Base-by-base conservation (phyloP, 2,113 vertebrate species). In the Cyprinodon brontotheroides region DNA sequence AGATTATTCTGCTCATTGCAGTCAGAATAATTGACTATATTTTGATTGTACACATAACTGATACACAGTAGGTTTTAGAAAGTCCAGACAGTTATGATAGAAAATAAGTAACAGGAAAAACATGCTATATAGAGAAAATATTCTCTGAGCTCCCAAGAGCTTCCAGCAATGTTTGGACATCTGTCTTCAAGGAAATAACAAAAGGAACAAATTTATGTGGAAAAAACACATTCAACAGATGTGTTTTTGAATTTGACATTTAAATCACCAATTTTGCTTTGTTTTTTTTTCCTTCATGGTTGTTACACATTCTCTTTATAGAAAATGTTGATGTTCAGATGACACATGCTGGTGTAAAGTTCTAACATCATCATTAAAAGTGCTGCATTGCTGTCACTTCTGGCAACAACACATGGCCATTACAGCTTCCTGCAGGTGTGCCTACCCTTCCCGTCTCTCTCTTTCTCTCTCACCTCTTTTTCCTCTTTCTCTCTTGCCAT, bases 301-400 rank as follows among this genome's bases (percentile, higher is more conserved):
- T 68, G 37, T 17, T 39, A 22, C 17, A 0, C 53, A 78, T 63
- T 64, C 12, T 41, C 22, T 69, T 75, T 39, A 74, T 15, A 72
- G 39, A 4, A 38, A 61, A 63, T 72, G 38, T 1, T 66, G 36
- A 43, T 61, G 75, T 68, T 41, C 61, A 85, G 84, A 67, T 59
- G 66, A 78, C 63, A 72, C 43, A 65, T 36, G 65, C 22, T 57
- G 60, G 63, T 43, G 39, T 71, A 61, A 82, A 77, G 76, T 50
- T 65, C 61, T 72, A 69, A 63, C 36, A 36, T 74, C 62, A 80
- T 50, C 62, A 73, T 69, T 72, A 65, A 68, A 78, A 75, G n/a
- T 87, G 79, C 47, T 83, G 85, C 83, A 82, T 65, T 83, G 81
- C 85, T 78, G 81, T 86, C 82, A 86, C 76, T 87, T 80, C 61